Evolutionary conservation across 1,140 invertebrate genomes (phyloP).

Genomic region (Argopecten irradians): DNA sequence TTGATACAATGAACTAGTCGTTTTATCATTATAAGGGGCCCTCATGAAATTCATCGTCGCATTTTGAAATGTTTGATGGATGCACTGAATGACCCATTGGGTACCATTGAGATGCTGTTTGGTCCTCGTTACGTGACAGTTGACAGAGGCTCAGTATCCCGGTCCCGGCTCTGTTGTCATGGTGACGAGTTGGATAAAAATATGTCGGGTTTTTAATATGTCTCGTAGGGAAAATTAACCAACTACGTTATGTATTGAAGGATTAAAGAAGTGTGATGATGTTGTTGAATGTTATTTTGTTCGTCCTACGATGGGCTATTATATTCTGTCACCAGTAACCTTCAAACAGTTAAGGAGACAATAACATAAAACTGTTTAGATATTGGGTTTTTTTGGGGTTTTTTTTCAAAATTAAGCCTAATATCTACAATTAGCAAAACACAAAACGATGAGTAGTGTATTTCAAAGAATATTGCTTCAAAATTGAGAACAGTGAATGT

Average conservation of each 20-base stretch:
- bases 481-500: too few relatives aligned
- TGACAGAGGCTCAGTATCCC: neutral
- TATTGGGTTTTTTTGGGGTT: too few relatives aligned
- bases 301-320: neutral
- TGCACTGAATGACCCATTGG: neutral
- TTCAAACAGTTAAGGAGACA: neutral
- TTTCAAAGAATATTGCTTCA: too few relatives aligned
- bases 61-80: constrained; percentile 4
- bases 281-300: neutral
- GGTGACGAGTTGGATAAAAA: neutral
- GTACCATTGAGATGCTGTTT: constrained; percentile 10
- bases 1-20: constrained; percentile 2
- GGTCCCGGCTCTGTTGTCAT: constrained; percentile 8
- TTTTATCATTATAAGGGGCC: constrained; percentile 11
- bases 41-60: neutral
- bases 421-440: too few relatives aligned
- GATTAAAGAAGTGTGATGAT: neutral
- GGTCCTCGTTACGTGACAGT: neutral
- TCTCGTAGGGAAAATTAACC: neutral
- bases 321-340: neutral
- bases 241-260: neutral
- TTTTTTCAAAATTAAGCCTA: too few relatives aligned
- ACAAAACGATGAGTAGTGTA: too few relatives aligned
- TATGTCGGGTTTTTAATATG: neutral
- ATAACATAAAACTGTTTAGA: too few relatives aligned